These are phyloP conservation scores for Athalia circularis DNA, from an alignment of 2,888 invertebrate species.

Conservation along the genomic window DNA sequence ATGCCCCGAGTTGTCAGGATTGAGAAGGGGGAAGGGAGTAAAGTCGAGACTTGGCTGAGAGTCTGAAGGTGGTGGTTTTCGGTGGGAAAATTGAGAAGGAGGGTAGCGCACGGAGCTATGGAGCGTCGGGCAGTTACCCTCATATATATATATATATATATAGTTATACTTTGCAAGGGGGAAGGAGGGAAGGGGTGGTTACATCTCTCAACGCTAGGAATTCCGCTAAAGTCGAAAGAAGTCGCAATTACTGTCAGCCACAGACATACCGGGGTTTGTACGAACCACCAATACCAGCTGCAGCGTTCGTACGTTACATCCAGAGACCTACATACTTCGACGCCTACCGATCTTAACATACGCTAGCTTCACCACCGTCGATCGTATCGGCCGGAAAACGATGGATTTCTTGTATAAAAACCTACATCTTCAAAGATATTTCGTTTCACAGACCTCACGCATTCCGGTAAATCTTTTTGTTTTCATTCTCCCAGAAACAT, in stretches of 20 bases:
- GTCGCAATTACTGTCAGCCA: conserved; percentile 70
- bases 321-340: too few species aligned
- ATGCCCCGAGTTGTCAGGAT: too few species aligned
- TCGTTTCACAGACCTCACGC: too few species aligned
- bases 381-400: too few species aligned
- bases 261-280: conserved; percentile 57
- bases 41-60: conserved; percentile 17
- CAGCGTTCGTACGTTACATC: neutral
- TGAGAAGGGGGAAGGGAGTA: neutral
- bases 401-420: too few species aligned
- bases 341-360: too few species aligned
- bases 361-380: too few species aligned
- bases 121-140: conserved; percentile 6
- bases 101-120: neutral
- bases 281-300: neutral
- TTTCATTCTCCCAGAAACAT: too few species aligned
- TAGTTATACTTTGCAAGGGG: too few species aligned
- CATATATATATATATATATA: too few species aligned
- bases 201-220: conserved; percentile 52
- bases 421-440: too few species aligned
- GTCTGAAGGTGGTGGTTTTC: conserved; percentile 2
- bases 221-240: conserved; percentile 63
- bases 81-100: neutral
- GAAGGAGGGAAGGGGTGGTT: conserved; percentile 44
- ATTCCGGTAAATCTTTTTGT: too few species aligned